Percentiles rank a stretch among this genome's conserved stretches.
Conservation (phyloP, 2,888 invertebrate species). For the Cryptocephalus moraei region DNA sequence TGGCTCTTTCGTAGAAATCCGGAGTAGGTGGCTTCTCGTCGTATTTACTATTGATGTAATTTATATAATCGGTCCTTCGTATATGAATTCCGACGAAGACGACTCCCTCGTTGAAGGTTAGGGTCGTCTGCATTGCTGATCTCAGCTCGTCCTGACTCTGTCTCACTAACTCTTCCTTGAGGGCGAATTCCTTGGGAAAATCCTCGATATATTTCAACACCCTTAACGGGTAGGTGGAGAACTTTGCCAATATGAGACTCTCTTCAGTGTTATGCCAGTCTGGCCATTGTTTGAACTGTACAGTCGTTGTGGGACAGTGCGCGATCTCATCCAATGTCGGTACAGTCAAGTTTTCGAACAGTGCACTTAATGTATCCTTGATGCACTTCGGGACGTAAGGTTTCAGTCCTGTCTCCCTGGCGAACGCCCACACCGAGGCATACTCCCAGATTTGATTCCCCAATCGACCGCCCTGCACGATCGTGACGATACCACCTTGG, state of each 20-base stretch:
- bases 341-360: constrained; percentile 45
- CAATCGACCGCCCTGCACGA: no score
- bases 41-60: constrained; percentile 43
- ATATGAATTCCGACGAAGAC: constrained; percentile 46
- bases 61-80: constrained; percentile 47
- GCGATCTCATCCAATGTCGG: constrained; percentile 46
- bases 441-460: no score
- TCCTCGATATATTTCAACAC: constrained; percentile 47
- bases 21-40: constrained; percentile 35
- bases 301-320: constrained; percentile 41
- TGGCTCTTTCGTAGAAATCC: constrained; percentile 36
- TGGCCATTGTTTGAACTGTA: constrained; percentile 41
- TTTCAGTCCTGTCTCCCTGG: constrained; percentile 39
- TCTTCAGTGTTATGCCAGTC: constrained; percentile 46
- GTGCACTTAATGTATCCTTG: constrained; percentile 41
- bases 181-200: constrained; percentile 45
- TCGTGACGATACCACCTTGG: no score
- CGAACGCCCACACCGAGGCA: constrained; percentile 42
- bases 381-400: constrained; percentile 43
- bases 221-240: constrained; percentile 44
- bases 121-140: constrained; percentile 34
- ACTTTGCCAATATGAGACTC: constrained; percentile 45
- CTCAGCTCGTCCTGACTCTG: constrained; percentile 35
- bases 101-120: no score
- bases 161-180: constrained; percentile 39